Evolutionary conservation across 2,797 vertebrate species (phyloP).

Genomic region (Bovichtus diacanthus): DNA sequence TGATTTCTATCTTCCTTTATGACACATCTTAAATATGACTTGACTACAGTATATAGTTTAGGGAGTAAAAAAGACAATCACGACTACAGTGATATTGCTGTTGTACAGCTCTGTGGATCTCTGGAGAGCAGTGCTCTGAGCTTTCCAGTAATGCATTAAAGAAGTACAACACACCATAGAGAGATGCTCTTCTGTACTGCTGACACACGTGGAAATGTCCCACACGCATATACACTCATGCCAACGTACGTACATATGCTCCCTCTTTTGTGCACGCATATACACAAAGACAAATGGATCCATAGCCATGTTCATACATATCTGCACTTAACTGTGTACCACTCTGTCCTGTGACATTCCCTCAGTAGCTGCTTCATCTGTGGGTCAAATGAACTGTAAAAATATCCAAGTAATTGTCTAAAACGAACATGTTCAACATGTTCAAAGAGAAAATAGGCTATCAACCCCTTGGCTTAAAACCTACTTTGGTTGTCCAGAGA

Average conservation of each 20-base stretch:
- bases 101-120: conserved; percentile 20
- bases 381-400: conserved; percentile 44
- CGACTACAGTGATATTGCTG: background rate
- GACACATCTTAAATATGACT: too few relatives aligned
- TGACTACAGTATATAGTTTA: background rate
- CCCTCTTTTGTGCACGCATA: background rate
- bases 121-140: conserved; percentile 21
- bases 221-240: background rate
- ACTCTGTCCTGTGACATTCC: background rate
- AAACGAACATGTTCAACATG: conserved; percentile 6
- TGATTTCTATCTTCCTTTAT: too few relatives aligned
- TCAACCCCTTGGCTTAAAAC: conserved; percentile 42
- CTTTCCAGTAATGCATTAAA: conserved; percentile 60
- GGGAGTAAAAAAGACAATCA: background rate
- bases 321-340: conserved; percentile 18
- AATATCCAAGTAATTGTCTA: conserved; percentile 35
- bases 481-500: conserved; percentile 43
- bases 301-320: conserved; percentile 18
- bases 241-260: background rate
- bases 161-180: conserved; percentile 26
- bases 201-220: conserved; percentile 46
- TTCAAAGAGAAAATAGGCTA: conserved; percentile 33
- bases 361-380: conserved; percentile 13
- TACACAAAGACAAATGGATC: conserved; percentile 16
- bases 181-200: conserved; percentile 35